These are phyloP conservation scores for Phaonia tiefii DNA, from an alignment of 2,888 invertebrate species.

Conservation along the genomic window DNA sequence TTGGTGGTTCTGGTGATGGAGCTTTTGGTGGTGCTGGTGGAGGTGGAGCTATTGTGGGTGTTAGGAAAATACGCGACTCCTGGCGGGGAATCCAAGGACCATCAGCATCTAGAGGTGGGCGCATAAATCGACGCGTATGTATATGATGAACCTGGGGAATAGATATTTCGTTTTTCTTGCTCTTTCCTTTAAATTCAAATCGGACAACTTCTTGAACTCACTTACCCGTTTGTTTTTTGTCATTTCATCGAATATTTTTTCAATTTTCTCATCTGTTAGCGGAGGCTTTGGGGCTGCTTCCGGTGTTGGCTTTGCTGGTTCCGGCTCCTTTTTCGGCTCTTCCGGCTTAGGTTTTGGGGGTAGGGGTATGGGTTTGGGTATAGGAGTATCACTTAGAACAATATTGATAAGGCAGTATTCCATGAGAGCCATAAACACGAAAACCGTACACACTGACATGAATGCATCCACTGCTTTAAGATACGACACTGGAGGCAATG, in stretches of 20 bases:
- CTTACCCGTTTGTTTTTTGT: conserved; percentile 77
- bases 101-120: conserved; percentile 77
- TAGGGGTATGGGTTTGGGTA: conserved; percentile 79
- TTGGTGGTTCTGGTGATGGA: conserved; percentile 79
- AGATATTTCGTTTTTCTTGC: too few species aligned
- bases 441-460: conserved; percentile 95
- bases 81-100: conserved; percentile 80
- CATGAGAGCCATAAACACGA: conserved; percentile 96
- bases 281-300: conserved; percentile 69
- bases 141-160: conserved; percentile 16
- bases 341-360: conserved; percentile 79
- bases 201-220: conserved; percentile 14
- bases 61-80: conserved; percentile 78
- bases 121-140: conserved; percentile 74
- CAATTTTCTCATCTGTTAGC: conserved; percentile 75
- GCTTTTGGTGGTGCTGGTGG: conserved; percentile 77
- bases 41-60: conserved; percentile 76
- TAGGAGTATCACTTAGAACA: conserved; percentile 79
- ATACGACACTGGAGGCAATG: conserved; percentile 95
- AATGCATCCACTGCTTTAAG: conserved; percentile 95
- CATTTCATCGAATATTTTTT: conserved; percentile 80
- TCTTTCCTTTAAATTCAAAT: too few species aligned
- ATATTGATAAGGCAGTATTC: conserved; percentile 94
- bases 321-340: conserved; percentile 74
- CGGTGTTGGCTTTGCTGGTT: conserved; percentile 71